Base-by-base conservation (phyloP, 2,797 vertebrate genomes). In the Cheirogaleus major region DNA sequence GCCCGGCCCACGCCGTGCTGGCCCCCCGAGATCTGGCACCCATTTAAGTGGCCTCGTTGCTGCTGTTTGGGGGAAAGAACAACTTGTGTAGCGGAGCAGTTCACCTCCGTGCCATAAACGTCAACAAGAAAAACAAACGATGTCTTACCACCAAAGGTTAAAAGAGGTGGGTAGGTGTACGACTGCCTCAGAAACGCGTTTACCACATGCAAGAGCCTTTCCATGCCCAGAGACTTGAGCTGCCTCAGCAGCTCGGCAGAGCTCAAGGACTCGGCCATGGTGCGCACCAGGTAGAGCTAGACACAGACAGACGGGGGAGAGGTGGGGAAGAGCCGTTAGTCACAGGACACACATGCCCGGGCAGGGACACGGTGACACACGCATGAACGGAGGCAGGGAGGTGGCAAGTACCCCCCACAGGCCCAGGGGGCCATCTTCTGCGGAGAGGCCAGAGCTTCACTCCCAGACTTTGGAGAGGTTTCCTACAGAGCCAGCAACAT, bases 181-280 rank as follows among this genome's bases (percentile, higher is more conserved):
- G 99, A 99, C 98, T 99, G 98, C 98, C 99, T 99, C 99, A 99
- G 99, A 99, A 99, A 99, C 98, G 98, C 98, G 98, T 99, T 98
- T 98, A 99, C 98, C 98, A 98, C 99, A 99, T 98, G 98, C 98
- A 99, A 99, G 98, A 99, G 98, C 98, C 99, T 99, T 98, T 99
- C 99, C 98, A 99, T 5, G 98, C 99, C 98, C 98, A 99, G 98
- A 98, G 99, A 98, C 98, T 98, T 99, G 98, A 99, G 99, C 99
- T 99, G 99, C 98, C 99, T 98, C 96, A 99, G 98, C 98, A 99
- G 99, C 99, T 99, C 99, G 75, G 98, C 98, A 98, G 99, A 99
- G 98, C 98, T 98, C 98, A 99, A 98, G 98, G 99, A 99, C 98
- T 99, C 98, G 95, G 98, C 98, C 99, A 99, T 99, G 98, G 99